Percentiles rank a stretch among this genome's conserved stretches.
Conservation (phyloP, 2,888 invertebrate genomes). For the Phymatocera aterrima region DNA sequence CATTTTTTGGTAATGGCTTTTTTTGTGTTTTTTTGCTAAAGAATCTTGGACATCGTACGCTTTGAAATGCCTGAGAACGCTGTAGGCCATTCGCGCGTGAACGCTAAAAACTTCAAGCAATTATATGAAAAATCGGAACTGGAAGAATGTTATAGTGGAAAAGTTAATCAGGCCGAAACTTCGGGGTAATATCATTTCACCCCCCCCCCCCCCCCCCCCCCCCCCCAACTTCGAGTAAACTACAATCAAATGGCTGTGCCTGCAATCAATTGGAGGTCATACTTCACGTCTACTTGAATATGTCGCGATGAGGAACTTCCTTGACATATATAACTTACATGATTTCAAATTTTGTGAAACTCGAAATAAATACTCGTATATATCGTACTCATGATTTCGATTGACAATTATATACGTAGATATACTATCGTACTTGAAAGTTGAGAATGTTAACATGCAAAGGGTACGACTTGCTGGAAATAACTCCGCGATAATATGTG, state of each 20-base stretch:
- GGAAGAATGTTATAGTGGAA: neutral
- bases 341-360: neutral
- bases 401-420: neutral
- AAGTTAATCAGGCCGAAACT: neutral
- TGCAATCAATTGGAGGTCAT: neutral
- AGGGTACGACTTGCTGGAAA: neutral
- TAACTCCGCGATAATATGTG: neutral
- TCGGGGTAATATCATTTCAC: neutral
- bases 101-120: slow-evolving; percentile 7
- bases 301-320: neutral
- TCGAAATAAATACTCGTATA: neutral
- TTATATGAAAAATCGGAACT: neutral
- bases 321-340: neutral
- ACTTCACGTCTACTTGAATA: neutral
- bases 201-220: too few species aligned
- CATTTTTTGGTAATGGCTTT: neutral
- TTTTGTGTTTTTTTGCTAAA: neutral
- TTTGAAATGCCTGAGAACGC: slow-evolving; percentile 8
- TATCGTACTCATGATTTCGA: neutral
- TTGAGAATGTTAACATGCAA: neutral
- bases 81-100: neutral
- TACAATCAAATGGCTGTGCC: neutral
- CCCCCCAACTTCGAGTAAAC: neutral
- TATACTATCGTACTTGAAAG: neutral
- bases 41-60: neutral